Evolutionary conservation across 30 jellyfish, hydroid and myxozoan genomes (phyloP), one percentile per base, ranked within the genome.

Genomic region (Aurelia aurita): DNA sequence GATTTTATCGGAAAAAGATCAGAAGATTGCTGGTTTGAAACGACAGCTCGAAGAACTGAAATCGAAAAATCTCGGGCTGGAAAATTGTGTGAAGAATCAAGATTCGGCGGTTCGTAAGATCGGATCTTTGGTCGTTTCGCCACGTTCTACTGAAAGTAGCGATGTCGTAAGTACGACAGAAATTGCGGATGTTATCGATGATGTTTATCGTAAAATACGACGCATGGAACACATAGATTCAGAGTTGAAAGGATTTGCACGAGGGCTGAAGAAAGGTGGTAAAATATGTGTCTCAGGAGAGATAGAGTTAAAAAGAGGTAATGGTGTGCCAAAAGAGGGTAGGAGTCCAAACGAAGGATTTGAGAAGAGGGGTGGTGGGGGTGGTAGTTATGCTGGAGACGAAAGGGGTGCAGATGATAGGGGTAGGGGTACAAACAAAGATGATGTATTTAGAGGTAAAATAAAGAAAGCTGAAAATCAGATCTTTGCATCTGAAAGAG

Each of bases 91-190:
- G 67, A 82, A 82, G 47, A 82, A 82, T 45, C 91, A 82, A 70
- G 91, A 82, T 68, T 82, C 91, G 58, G 91, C 91, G 5, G 91
- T 82, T 53, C 77, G 91, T 43, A 82, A 82, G 34, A 34, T 82
- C 66, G 91, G 85, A 34, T 82, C 91, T 18, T 21, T 82, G n/a
- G 85, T 80, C 19, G 78, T 44, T 21, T 82, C 91, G 71, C 77
- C 85, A 68, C 62, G 91, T 16, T 67, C 85, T n/a, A 57, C 78
- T 6, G 79, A 45, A 2, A 82, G 80, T 47, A 82, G 85, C 51
- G 79, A 82, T 26, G 43, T 28, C 76, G 74, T 82, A 60, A 60
- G 63, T 4, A 20, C 72, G 26, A 63, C 46, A 28, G 86, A 53
- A 18, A 59, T 69, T 39, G 85, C 68, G n/a, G 91, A 82, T 53